Percentiles rank a stretch among this genome's conserved stretches.
phyloP scores from a whole-genome alignment of 2,113 vertebrate genomes.

The Odontesthes bonariensis region DNA sequence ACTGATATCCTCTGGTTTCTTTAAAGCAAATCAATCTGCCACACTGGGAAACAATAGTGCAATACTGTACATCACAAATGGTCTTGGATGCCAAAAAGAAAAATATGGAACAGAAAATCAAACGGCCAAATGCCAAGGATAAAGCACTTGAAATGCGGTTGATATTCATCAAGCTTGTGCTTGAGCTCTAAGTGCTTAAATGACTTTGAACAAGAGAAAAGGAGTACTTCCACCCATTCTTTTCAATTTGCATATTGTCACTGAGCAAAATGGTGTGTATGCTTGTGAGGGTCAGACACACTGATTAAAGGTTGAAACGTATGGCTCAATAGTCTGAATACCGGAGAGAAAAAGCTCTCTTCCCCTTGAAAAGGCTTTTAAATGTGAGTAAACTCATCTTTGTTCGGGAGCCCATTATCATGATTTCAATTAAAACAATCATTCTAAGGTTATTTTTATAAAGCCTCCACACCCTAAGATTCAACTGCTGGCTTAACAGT shows the following conservation, averaged over 20 bases:
- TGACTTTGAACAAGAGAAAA: slow-evolving; percentile 1
- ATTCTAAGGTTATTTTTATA: slow-evolving; percentile 5
- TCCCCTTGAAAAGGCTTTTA: slow-evolving; percentile 19
- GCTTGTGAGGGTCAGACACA: not conserved
- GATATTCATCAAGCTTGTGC: slow-evolving; percentile 7
- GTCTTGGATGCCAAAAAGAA: not conserved
- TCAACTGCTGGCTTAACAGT: slow-evolving; percentile 8
- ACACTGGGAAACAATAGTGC: not conserved
- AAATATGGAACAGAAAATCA: slow-evolving; percentile 22
- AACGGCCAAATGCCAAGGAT: slow-evolving; percentile 24
- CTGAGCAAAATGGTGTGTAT: slow-evolving; percentile 1
- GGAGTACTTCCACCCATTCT: slow-evolving; percentile 1
- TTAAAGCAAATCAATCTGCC: slow-evolving; percentile 32
- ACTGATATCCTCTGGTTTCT: slow-evolving; percentile 30
- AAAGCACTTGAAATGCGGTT: slow-evolving; percentile 9
- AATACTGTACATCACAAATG: slow-evolving; percentile 3
- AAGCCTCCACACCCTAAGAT: slow-evolving; percentile 20
- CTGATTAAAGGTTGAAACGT: slow-evolving; percentile 39
- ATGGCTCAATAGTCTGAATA: slow-evolving; percentile 3
- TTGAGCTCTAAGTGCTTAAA: slow-evolving; percentile 25
- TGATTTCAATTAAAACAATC: slow-evolving; percentile 24
- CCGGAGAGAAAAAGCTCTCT: slow-evolving; percentile 10
- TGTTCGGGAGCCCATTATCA: slow-evolving; percentile 51
- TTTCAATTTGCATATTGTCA: slow-evolving; percentile 16
- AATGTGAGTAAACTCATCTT: slow-evolving; percentile 51